Percentiles rank a stretch among this genome's conserved stretches.
phyloP scores from a whole-genome alignment of 2,888 invertebrate genomes.

The Yponomeuta plumbellus region DNA sequence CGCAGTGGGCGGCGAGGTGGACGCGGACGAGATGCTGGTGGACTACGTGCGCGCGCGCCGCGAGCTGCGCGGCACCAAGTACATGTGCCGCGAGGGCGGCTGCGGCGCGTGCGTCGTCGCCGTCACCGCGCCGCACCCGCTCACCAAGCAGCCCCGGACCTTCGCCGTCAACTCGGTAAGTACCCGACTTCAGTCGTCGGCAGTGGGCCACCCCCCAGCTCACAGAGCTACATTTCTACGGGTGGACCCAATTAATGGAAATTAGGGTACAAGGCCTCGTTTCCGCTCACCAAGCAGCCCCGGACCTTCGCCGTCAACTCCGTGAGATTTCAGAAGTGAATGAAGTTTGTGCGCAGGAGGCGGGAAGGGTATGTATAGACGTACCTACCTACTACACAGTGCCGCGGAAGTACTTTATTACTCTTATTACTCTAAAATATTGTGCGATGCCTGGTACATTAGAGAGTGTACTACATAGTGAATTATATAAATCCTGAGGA shows the following conservation, averaged over 20 bases:
- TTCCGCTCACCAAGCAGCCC: slow-evolving; percentile 38
- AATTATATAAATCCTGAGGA: too few relatives aligned
- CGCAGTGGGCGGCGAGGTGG: slow-evolving; percentile 76
- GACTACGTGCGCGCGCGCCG: slow-evolving; percentile 74
- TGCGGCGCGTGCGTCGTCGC: slow-evolving; percentile 80
- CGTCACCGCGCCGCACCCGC: slow-evolving; percentile 43
- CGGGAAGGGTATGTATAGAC: too few relatives aligned
- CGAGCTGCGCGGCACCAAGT: slow-evolving; percentile 79
- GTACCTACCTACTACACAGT: too few relatives aligned
- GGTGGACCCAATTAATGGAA: too few relatives aligned
- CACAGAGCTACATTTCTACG: too few relatives aligned
- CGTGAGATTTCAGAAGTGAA: slow-evolving; percentile 55
- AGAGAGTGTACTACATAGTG: too few relatives aligned
- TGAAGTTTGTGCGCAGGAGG: too few relatives aligned
- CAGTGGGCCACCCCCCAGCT: too few relatives aligned
- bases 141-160: slow-evolving; percentile 42
- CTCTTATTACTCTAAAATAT: too few relatives aligned
- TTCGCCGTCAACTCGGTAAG: slow-evolving; percentile 80
- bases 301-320: slow-evolving; percentile 79
- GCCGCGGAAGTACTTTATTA: too few relatives aligned
- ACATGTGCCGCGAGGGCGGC: slow-evolving; percentile 82
- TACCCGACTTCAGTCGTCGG: not conserved
- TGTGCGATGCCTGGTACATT: too few relatives aligned
- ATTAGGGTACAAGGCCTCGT: too few relatives aligned
- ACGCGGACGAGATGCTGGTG: slow-evolving; percentile 76